Evolutionary conservation across 2,888 invertebrate genomes (phyloP), one percentile per base, ranked within the genome.

Genomic region (Drosophila antonietae): DNA sequence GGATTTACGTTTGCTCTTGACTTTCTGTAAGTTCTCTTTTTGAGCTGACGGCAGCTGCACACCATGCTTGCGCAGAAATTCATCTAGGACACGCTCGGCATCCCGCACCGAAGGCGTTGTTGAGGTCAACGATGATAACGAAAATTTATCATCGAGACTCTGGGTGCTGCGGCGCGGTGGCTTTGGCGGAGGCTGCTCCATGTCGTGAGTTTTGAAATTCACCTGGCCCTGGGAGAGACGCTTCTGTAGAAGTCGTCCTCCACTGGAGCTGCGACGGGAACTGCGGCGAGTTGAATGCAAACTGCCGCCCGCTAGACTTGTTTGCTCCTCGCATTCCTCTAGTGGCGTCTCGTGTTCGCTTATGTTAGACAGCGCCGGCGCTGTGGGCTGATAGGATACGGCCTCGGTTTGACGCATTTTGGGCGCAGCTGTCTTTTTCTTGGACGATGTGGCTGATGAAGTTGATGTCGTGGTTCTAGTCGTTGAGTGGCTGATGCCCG

Each of bases 111-210:
- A 92, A 0, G 91, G 75, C 18, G 91, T 81, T 0, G 91, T 91
- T 35, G 89, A 91, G 33, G 73, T 74, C 55, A 83, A 49, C 49
- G 85, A 86, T 3, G 88, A 81, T 20, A 70, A 56, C 1, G 89
- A 88, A 3, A 78, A 62, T 55, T 85, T 82, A 41, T 83, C 83
- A 46, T 86, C 89, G 18, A 80, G 77, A 64, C 72, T 80, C 52
- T 77, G 81, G 3, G 81, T 60, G 59, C 88, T 87, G 58, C 81
- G 90, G 7, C 93, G 87, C n/a, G 93, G 93, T 3, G 93, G 93
- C 58, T 93, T 93, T 8, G 88, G 87, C 0, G 92, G 92, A 1
- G 91, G 92, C 9, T 77, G 64, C 5, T 78, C 74, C 5, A 69
- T 55, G 23, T 88, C 80, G n/a, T 81, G 86, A 1, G 89, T 76